A percentile compares a stretch with the other conserved stretches of the same genome.
phyloP scores from a whole-genome alignment of 2,888 invertebrate genomes.

The Corythucha ciliata region DNA sequence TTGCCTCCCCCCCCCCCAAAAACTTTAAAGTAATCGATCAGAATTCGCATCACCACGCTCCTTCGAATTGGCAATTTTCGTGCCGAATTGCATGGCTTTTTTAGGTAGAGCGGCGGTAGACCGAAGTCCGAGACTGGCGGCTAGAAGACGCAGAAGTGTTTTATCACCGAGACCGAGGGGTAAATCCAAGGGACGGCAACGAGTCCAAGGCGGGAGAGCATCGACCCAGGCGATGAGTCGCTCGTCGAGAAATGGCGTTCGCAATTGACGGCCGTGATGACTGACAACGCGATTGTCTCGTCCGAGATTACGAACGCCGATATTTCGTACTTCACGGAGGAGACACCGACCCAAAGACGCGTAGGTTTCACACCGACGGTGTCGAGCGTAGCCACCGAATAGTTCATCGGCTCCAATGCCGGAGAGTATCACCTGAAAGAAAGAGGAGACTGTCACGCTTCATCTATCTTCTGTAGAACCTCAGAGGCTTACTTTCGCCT shows the following conservation, averaged over 20 bases:
- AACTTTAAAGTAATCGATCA: no score
- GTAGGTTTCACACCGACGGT: slow-evolving; percentile 59
- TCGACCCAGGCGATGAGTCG: slow-evolving; percentile 52
- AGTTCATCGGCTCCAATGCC: slow-evolving; percentile 98
- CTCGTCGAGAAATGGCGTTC: slow-evolving; percentile 60
- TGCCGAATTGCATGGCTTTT: slow-evolving; percentile 94
- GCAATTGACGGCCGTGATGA: slow-evolving; percentile 75
- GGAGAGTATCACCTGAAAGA: slow-evolving; percentile 59
- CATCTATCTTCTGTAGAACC: background rate
- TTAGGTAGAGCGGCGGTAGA: slow-evolving; percentile 66
- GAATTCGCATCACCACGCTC: no score
- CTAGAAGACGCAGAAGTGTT: slow-evolving; percentile 66
- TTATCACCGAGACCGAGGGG: slow-evolving; percentile 88
- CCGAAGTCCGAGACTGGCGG: slow-evolving; percentile 55
- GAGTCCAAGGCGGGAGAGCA: slow-evolving; percentile 56
- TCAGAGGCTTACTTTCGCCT: slow-evolving; percentile 50
- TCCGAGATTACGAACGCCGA: slow-evolving; percentile 83
- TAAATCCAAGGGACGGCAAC: slow-evolving; percentile 49
- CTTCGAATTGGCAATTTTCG: slow-evolving; percentile 81
- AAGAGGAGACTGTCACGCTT: background rate
- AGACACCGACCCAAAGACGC: slow-evolving; percentile 53
- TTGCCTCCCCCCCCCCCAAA: no score
- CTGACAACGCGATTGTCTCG: slow-evolving; percentile 88
- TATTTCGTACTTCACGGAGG: slow-evolving; percentile 68
- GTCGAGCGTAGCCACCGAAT: slow-evolving; percentile 87